phyloP scores from a whole-genome alignment of 2,113 vertebrate species.

The Thryonomys swinderianus region DNA sequence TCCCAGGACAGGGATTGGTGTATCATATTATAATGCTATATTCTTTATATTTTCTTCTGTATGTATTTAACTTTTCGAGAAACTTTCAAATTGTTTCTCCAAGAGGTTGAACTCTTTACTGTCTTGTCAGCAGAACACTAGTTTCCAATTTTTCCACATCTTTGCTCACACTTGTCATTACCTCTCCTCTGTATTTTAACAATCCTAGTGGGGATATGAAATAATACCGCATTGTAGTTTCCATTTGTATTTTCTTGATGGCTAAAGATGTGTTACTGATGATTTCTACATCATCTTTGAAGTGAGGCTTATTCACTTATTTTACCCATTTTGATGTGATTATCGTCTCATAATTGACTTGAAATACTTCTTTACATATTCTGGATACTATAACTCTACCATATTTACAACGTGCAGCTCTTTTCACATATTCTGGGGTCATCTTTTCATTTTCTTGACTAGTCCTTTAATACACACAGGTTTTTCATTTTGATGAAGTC shows the following conservation, averaged over 20 bases:
- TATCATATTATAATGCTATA: neutral
- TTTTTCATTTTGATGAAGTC: slow-evolving; percentile 31
- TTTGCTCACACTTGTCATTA: neutral
- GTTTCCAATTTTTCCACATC: neutral
- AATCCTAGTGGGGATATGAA: neutral
- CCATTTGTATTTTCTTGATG: neutral
- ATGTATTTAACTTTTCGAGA: neutral
- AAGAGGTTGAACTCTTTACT: neutral
- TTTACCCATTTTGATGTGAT: neutral
- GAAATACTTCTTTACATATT: neutral
- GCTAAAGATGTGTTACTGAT: neutral
- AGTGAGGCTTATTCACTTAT: neutral
- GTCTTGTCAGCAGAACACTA: neutral
- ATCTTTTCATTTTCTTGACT: neutral
- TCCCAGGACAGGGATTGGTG: neutral
- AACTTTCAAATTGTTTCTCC: slow-evolving; percentile 2
- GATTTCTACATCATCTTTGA: neutral
- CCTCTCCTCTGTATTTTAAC: neutral
- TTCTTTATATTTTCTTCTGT: neutral
- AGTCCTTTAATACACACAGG: neutral
- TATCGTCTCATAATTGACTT: neutral
- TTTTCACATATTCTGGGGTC: neutral
- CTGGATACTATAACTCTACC: neutral
- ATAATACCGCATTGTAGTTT: neutral
- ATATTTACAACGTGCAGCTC: neutral